phyloP scores from a whole-genome alignment of 2,113 vertebrate species.

The Periophthalmus modestus region DNA sequence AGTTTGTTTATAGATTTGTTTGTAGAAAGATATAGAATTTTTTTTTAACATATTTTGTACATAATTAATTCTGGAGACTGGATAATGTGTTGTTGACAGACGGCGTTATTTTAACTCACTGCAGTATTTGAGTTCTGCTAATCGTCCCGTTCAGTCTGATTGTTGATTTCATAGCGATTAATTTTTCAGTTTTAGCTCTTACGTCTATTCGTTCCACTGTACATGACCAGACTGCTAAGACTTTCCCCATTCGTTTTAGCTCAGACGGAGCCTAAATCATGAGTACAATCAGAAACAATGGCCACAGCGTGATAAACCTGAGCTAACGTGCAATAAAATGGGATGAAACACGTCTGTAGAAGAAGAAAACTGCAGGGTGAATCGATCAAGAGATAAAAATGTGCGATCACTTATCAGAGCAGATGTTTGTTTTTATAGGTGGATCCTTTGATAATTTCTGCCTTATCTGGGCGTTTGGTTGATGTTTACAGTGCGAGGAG shows the following conservation, averaged over 20 bases:
- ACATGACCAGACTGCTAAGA: constrained; percentile 33
- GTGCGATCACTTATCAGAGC: constrained; percentile 57
- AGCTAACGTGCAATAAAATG: constrained; percentile 38
- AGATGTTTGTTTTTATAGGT: constrained; percentile 65
- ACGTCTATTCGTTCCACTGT: constrained; percentile 31
- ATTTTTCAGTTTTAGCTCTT: constrained; percentile 26
- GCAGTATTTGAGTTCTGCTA: background rate
- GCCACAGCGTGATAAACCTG: constrained; percentile 42
- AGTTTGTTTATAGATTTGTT: background rate
- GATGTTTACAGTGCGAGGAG: constrained; percentile 71
- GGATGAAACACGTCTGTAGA: constrained; percentile 24
- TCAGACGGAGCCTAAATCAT: constrained; percentile 35
- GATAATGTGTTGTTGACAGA: background rate
- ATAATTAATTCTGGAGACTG: background rate
- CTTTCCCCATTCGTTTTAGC: constrained; percentile 34
- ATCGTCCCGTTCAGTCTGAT: background rate
- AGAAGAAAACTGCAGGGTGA: constrained; percentile 43
- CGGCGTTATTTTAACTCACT: background rate
- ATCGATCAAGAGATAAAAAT: constrained; percentile 63
- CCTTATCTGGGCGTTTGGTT: constrained; percentile 52
- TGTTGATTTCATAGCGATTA: background rate
- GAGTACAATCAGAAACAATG: constrained; percentile 55
- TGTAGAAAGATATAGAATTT: no score
- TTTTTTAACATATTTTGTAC: background rate
- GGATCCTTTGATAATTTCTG: constrained; percentile 64